Conservation (phyloP, 1,140 invertebrate genomes). For the Archivesica marissinica region DNA sequence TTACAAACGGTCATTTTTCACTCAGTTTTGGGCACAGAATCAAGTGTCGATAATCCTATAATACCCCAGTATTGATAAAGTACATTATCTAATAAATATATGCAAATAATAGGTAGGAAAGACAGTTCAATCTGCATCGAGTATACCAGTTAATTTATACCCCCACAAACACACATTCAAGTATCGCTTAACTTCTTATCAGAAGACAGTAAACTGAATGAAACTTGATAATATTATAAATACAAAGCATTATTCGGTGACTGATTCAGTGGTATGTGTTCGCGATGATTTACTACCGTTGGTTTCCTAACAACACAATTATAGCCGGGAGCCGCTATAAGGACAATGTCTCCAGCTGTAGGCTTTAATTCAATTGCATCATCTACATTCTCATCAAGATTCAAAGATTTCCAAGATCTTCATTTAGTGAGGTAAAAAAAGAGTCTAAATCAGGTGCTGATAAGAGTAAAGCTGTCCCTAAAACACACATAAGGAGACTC, state of each 20-base stretch:
- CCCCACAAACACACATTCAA: background rate
- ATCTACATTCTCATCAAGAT: background rate
- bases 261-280: constrained; percentile 13
- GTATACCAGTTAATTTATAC: background rate
- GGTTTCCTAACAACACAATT: background rate
- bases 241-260: constrained; percentile 42
- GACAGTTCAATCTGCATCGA: no score
- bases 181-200: constrained; percentile 33
- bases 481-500: background rate
- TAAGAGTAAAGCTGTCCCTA: background rate
- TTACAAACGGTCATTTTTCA: no score
- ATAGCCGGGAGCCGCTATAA: background rate
- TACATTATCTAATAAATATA: background rate
- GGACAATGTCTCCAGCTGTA: background rate
- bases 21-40: background rate
- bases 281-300: background rate
- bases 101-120: no score
- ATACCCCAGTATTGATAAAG: background rate
- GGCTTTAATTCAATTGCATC: constrained; percentile 5
- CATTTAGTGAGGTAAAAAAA: background rate
- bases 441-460: background rate
- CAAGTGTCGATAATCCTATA: background rate
- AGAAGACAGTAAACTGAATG: constrained; percentile 42
- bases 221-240: constrained; percentile 36
- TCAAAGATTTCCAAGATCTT: background rate